These are phyloP conservation scores for Pampus argenteus DNA, from an alignment of 2,797 vertebrate genomes.

Conservation along the genomic window DNA sequence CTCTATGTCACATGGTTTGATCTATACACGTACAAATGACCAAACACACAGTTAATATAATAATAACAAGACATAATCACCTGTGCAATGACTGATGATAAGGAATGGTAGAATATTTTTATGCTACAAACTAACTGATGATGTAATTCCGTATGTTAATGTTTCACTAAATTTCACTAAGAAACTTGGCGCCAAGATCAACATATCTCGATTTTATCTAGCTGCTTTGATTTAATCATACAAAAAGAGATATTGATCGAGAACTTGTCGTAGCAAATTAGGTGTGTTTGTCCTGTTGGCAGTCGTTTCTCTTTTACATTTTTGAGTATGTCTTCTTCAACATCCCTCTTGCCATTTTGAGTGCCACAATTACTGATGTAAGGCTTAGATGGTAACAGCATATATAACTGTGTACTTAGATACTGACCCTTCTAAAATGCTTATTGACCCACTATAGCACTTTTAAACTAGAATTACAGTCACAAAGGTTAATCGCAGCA, in stretches of 20 bases:
- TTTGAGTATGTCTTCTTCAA: slow-evolving; percentile 19
- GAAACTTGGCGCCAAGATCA: slow-evolving; percentile 13
- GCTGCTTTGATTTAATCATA: slow-evolving; percentile 14
- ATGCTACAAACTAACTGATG: slow-evolving; percentile 16
- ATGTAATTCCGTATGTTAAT: too few relatives aligned
- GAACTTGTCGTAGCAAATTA: slow-evolving; percentile 3
- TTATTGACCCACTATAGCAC: slow-evolving; percentile 5
- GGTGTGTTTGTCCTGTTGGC: neutral
- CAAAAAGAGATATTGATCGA: slow-evolving; percentile 12
- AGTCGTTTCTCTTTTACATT: neutral
- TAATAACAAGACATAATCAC: slow-evolving; percentile 4
- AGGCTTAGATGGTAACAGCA: neutral
- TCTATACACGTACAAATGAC: neutral
- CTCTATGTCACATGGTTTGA: neutral
- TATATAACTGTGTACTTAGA: neutral
- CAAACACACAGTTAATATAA: slow-evolving; percentile 2
- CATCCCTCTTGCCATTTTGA: neutral
- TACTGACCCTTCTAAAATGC: neutral
- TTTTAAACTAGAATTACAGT: slow-evolving; percentile 14
- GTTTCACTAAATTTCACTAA: slow-evolving; percentile 15
- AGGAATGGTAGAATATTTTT: slow-evolving; percentile 5
- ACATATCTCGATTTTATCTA: neutral
- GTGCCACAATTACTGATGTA: neutral
- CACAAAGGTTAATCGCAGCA: slow-evolving; percentile 16
- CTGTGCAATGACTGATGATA: neutral